Evolutionary conservation across 1,140 invertebrate species (phyloP).

Genomic region (Anastrepha ludens): DNA sequence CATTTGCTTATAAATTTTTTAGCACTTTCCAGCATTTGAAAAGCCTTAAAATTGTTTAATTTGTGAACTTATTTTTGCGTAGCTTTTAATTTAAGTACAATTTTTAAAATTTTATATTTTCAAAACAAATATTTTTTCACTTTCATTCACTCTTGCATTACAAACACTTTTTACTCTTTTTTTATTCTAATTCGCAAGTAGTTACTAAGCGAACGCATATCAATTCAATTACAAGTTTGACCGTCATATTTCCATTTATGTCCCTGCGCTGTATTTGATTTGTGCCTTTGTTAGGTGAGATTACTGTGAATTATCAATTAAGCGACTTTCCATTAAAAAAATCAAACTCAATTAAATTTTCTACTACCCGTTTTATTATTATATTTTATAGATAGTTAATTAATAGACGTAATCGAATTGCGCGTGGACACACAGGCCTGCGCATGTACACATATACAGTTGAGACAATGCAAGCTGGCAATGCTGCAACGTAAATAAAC

Average conservation of each 20-base stretch:
- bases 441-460: background rate
- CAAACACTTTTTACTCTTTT: background rate
- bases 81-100: no score
- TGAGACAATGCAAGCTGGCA: constrained; percentile 18
- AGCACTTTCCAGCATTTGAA: no score
- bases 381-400: constrained; percentile 1
- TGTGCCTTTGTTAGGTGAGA: background rate
- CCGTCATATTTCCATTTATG: background rate
- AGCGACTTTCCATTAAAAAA: constrained; percentile 32
- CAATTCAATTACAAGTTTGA: background rate
- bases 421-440: background rate
- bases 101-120: background rate
- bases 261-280: background rate
- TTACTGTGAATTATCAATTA: constrained; percentile 28
- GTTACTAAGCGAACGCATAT: background rate
- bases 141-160: background rate
- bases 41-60: no score
- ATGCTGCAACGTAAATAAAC: constrained; percentile 36
- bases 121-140: background rate
- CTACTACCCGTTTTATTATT: constrained; percentile 32
- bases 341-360: background rate
- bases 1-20: no score
- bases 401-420: constrained; percentile 34
- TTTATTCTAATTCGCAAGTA: background rate
- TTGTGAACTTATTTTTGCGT: no score